phyloP scores from a whole-genome alignment of 2,888 invertebrate species.

The Agonopterix arenella region DNA sequence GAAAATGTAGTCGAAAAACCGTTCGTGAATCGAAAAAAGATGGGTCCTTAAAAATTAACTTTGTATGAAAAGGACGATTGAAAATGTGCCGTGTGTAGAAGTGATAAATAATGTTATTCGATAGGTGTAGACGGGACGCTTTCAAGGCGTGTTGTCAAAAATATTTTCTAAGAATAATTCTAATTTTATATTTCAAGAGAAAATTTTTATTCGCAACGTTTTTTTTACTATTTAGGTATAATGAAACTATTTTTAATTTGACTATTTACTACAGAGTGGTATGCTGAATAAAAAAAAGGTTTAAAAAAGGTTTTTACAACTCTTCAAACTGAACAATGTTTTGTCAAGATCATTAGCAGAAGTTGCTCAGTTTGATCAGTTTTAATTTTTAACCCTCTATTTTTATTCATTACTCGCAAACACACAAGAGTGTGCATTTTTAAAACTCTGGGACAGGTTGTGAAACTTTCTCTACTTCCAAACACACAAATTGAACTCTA shows the following conservation, averaged over 20 bases:
- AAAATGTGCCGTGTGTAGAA: slow-evolving; percentile 34
- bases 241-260: slow-evolving; percentile 33
- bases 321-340: no score
- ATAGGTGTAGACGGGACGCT: slow-evolving; percentile 35
- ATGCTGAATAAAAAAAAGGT: no score
- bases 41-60: slow-evolving; percentile 2
- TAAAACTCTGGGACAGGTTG: slow-evolving; percentile 12
- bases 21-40: slow-evolving; percentile 3
- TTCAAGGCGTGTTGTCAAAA: slow-evolving; percentile 42
- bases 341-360: no score
- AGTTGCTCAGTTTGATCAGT: no score
- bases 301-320: no score
- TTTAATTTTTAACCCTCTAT: no score
- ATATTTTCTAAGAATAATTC: slow-evolving; percentile 31
- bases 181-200: slow-evolving; percentile 33
- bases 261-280: slow-evolving; percentile 27
- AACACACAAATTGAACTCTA: slow-evolving; percentile 2
- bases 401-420: slow-evolving; percentile 2
- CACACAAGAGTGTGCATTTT: slow-evolving; percentile 31
- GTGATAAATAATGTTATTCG: slow-evolving; percentile 18
- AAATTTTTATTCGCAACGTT: slow-evolving; percentile 31
- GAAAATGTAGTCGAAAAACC: slow-evolving; percentile 23
- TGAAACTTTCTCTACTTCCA: slow-evolving; percentile 8
- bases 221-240: slow-evolving; percentile 26
- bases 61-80: slow-evolving; percentile 18